These are phyloP conservation scores for Lamellibrachia satsuma DNA, from an alignment of 2,888 invertebrate genomes.

Conservation along the genomic window DNA sequence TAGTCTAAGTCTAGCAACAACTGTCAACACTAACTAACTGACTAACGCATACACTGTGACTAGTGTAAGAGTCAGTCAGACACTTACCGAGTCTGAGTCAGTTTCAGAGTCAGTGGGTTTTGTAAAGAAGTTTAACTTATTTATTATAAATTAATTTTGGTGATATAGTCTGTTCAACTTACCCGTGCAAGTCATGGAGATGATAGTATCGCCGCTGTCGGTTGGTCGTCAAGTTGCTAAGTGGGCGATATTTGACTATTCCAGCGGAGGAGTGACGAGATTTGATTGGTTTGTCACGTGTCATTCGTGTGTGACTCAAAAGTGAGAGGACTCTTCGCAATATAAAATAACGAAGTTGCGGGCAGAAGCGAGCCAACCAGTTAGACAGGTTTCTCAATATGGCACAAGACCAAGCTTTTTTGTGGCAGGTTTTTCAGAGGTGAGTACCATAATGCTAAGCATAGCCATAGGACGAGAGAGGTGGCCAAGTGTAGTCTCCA, in stretches of 20 bases:
- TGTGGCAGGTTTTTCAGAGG: slow-evolving; percentile 42
- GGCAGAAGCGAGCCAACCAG: background rate
- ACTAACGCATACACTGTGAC: too few species aligned
- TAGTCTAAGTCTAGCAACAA: too few species aligned
- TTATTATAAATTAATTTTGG: background rate
- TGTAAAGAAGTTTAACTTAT: background rate
- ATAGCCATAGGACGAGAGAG: background rate
- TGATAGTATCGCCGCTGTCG: background rate
- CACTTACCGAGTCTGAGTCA: too few species aligned
- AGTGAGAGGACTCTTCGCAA: background rate
- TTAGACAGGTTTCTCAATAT: background rate
- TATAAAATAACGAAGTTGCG: background rate
- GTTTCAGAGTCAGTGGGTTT: too few species aligned
- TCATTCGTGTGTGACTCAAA: background rate
- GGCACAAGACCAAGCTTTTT: slow-evolving; percentile 37
- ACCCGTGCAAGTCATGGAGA: background rate
- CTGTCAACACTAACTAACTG: too few species aligned
- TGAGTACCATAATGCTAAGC: slow-evolving; percentile 19
- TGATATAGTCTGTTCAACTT: background rate
- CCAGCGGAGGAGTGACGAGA: background rate
- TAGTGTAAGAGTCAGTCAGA: too few species aligned
- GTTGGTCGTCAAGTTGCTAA: background rate
- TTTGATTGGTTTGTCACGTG: background rate
- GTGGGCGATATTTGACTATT: background rate
- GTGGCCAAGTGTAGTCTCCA: too few species aligned